Evolutionary conservation across 1,140 invertebrate species (phyloP), one percentile per base, ranked within the genome.

Genomic region (Atta texana): DNA sequence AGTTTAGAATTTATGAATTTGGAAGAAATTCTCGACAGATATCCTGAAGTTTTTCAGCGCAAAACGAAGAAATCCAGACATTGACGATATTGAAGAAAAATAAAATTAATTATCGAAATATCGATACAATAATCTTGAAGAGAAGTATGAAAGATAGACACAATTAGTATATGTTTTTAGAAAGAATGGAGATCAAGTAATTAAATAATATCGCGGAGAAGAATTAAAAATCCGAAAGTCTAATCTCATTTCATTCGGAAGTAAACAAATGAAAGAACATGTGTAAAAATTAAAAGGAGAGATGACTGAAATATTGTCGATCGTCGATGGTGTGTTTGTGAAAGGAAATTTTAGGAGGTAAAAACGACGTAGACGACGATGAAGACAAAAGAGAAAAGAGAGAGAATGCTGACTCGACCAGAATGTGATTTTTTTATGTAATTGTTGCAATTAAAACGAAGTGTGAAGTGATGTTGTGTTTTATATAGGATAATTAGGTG

Each of bases 401-500:
- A 64, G 31, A 71, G 57, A 78, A n/a, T 63, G 63, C 75, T 76
- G 71, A 66, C 82, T 57, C 71, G 68, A 87, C 80, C 85, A 86
- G 78, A 81, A 51, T 76, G 89, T 53, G 61, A 85, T 64, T 85
- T 85, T 68, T 85, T 84, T 84, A 74, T 84, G 69, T 74, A 74
- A 84, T 84, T 84, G 68, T 84, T 84, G 80, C 80, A 74, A 24
- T 82, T 82, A 74, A 82, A 84, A 78, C 44, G 12, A 80, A 84
- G 69, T 84, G 80, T 57, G 69, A 75, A 84, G 57, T 84, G 80
- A 75, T 57, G 69, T 82, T 82, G 80, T 84, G 80, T 84, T 84
- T 84, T 84, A 84, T 82, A 82, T 84, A 84, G 80, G 28, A 84
- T 84, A 84, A 84, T 75, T 84, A 84, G 80, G 80, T 84, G 80